A percentile compares a stretch with the other conserved stretches of the same genome.
phyloP scores from a whole-genome alignment of 2,888 invertebrate genomes.

The Mimachlamys varia region DNA sequence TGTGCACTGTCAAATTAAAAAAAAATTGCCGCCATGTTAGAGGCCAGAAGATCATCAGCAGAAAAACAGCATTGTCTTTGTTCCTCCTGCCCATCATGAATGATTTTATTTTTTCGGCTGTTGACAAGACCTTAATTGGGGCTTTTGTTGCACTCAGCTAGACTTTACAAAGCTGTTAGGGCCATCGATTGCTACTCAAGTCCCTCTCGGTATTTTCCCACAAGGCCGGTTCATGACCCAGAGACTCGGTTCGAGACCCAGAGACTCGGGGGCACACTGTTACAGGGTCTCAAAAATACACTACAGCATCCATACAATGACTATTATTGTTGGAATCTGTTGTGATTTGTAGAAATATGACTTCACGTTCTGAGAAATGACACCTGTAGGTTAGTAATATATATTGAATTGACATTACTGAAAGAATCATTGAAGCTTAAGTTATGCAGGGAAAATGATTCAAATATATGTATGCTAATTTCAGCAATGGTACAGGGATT shows the following conservation, averaged over 20 bases:
- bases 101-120: constrained; percentile 14
- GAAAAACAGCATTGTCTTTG: not conserved
- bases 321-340: not conserved
- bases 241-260: not conserved
- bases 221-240: constrained; percentile 17
- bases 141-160: constrained; percentile 3
- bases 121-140: constrained; percentile 25
- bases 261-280: not conserved
- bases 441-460: no score
- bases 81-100: not conserved
- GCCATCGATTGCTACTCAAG: not conserved
- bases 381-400: no score
- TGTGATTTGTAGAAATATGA: not conserved
- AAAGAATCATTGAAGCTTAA: no score
- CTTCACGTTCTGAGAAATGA: no score
- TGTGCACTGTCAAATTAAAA: constrained; percentile 15
- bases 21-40: not conserved
- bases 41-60: not conserved
- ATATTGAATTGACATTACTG: no score
- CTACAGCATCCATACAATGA: not conserved
- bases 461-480: no score
- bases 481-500: no score
- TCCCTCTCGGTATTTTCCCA: not conserved
- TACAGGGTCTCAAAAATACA: not conserved
- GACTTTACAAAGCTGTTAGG: constrained; percentile 25